Base-by-base conservation (phyloP, 2,113 vertebrate species). In the Gallinago undulata region DNA sequence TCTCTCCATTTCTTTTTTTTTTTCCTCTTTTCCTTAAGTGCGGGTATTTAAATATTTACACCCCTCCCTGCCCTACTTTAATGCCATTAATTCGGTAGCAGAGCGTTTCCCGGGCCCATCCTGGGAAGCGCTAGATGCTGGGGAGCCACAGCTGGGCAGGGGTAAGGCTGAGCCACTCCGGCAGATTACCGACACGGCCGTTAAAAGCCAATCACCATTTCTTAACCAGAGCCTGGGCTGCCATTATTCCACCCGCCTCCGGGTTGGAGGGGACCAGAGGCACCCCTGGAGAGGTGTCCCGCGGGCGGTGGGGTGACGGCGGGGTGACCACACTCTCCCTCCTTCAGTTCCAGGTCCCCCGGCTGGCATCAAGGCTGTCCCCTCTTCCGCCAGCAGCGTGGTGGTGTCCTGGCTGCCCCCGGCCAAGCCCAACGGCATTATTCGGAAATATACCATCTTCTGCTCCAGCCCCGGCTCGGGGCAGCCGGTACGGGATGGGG, bases 401-500 rank as follows among this genome's bases (percentile, higher is more conserved):
- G 99, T 99, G 5, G 99, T 99, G 77, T 99, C 99, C 82, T 99
- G 99, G 99, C 98, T 99, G n/a, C 99, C 99, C 0, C 99, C 99
- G 0, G 97, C 98, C 86, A 99, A 99, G 89, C 99, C 99, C 87
- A 99, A 99, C 5, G 99, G 99, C 76, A 99, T 99, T 93, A 99
- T 99, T 96, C 98, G 99, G 87, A 99, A 99, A 89, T 99, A 99
- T 98, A 99, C 99, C 98, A 99, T 99, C 98, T 99, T 99, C 98
- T 99, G 99, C 98, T 99, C 99, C 97, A 99, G 99, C 96, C 99
- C 99, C 0, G 99, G 99, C 57, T 99, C 99, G 19, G 99, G 99
- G 51, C 99, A 99, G 96, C 99, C 99, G 94, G 99, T 99, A 97
- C 97, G 99, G 96, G 56, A 62, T 1, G 23, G 81, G 43, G 17